phyloP scores from a whole-genome alignment of 2,797 vertebrate genomes.

The Coracias cyanogaster region DNA sequence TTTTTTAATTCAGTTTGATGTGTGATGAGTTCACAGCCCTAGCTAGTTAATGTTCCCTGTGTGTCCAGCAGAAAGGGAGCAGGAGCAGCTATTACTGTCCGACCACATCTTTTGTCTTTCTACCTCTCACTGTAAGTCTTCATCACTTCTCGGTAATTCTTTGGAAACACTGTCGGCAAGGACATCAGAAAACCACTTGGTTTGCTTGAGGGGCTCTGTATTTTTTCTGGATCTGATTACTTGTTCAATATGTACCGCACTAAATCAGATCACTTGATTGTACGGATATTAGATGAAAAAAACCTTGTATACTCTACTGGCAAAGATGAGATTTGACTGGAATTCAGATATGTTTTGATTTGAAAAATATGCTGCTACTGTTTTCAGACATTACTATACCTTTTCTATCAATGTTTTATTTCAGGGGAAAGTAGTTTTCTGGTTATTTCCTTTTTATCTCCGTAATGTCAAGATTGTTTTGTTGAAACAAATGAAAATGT shows the following conservation, averaged over 20 bases:
- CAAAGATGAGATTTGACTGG: background rate
- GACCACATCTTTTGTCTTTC: background rate
- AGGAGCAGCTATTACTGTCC: background rate
- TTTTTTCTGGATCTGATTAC: background rate
- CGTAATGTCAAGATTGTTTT: background rate
- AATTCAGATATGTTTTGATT: background rate
- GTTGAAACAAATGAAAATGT: background rate
- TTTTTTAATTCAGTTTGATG: background rate
- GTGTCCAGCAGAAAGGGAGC: background rate
- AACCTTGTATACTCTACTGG: background rate
- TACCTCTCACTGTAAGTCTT: background rate
- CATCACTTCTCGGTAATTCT: background rate
- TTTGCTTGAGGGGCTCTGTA: background rate
- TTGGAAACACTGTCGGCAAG: background rate
- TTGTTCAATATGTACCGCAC: background rate
- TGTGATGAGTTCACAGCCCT: background rate
- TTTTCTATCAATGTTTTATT: background rate
- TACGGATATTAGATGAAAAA: background rate
- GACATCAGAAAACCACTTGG: background rate
- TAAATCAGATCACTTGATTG: conserved; percentile 10
- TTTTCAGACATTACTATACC: background rate
- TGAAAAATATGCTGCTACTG: background rate
- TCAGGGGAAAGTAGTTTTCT: background rate
- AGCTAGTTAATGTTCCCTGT: background rate
- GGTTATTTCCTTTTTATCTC: background rate